phyloP scores from a whole-genome alignment of 2,888 invertebrate genomes.

The Litoditis marina region DNA sequence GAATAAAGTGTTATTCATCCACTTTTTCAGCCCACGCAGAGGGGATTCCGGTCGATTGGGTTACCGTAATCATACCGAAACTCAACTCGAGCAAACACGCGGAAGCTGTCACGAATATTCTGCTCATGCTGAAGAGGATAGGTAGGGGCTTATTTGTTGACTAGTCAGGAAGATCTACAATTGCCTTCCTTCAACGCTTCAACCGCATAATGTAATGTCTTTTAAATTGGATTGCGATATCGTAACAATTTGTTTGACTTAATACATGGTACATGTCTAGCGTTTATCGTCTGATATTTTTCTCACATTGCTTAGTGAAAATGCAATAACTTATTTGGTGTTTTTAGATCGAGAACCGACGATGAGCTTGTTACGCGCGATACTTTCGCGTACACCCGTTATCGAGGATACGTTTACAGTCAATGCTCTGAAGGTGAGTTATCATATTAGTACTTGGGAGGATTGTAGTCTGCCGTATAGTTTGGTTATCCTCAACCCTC shows the following conservation, averaged over 20 bases:
- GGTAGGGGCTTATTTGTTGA: conserved; percentile 12
- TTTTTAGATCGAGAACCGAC: conserved; percentile 70
- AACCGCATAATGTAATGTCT: too few species aligned
- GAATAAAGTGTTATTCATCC: not conserved
- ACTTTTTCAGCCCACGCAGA: conserved; percentile 36
- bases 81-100: conserved; percentile 80
- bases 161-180: not conserved
- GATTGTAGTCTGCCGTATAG: too few species aligned
- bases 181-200: too few species aligned
- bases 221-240: too few species aligned
- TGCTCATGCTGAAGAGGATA: conserved; percentile 76
- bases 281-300: too few species aligned
- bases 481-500: too few species aligned
- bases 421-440: conserved; percentile 73
- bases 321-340: too few species aligned
- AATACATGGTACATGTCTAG: too few species aligned
- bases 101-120: conserved; percentile 84
- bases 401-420: conserved; percentile 80
- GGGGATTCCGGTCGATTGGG: conserved; percentile 45
- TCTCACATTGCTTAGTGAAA: too few species aligned
- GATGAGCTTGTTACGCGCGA: conserved; percentile 78
- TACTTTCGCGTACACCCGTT: conserved; percentile 69
- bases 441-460: too few species aligned
- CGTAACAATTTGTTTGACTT: too few species aligned
- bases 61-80: conserved; percentile 39